phyloP scores from a whole-genome alignment of 2,113 vertebrate genomes.

The Sminthopsis crassicaudata region DNA sequence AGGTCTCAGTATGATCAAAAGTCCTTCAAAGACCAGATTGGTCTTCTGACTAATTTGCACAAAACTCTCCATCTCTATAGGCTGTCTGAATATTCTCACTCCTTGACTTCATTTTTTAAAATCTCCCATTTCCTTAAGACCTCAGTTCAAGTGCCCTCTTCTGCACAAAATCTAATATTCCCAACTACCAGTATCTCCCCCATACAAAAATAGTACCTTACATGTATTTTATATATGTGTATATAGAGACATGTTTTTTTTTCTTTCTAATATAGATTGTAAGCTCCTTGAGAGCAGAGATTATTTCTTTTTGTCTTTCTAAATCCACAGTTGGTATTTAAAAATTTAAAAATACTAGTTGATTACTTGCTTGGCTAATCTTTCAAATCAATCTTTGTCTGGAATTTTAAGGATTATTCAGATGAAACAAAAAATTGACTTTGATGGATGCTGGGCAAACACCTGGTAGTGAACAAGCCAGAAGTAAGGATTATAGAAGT shows the following conservation, averaged over 20 bases:
- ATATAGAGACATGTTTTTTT: not conserved
- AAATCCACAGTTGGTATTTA: not conserved
- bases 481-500: not conserved
- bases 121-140: not conserved
- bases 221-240: not conserved
- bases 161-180: not conserved
- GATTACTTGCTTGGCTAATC: not conserved
- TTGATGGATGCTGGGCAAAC: not conserved
- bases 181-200: no score
- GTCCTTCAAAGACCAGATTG: not conserved
- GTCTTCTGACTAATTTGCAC: not conserved
- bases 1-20: not conserved
- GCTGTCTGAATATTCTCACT: not conserved
- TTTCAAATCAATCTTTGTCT: not conserved
- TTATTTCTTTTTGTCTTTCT: not conserved
- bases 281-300: not conserved
- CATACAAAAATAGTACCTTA: not conserved
- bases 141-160: not conserved
- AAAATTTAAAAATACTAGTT: not conserved
- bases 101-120: not conserved
- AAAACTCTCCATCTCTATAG: not conserved
- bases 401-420: not conserved
- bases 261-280: not conserved
- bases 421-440: not conserved
- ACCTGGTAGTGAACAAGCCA: not conserved